Conservation (phyloP, 1,140 invertebrate species). For the Drosophila sp. region DNA sequence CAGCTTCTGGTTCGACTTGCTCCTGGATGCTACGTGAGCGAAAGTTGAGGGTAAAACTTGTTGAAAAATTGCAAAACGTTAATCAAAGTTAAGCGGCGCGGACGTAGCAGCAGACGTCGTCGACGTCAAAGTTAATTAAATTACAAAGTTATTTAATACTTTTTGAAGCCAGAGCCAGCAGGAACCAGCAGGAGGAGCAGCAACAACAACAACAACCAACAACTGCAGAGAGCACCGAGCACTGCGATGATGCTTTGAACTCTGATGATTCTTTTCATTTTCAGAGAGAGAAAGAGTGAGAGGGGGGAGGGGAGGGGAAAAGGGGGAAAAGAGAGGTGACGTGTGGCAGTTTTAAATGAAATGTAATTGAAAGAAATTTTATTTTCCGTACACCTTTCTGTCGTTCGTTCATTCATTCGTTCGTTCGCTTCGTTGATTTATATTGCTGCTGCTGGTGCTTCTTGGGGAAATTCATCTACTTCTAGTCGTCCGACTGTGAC, state of each 20-base stretch:
- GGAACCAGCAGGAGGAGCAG: conserved; percentile 23
- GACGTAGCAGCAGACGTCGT: conserved; percentile 32
- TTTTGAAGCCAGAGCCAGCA: conserved; percentile 45
- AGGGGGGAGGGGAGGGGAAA: background rate
- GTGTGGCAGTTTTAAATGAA: conserved; percentile 74
- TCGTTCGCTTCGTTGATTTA: conserved; percentile 17
- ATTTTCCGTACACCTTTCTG: conserved; percentile 51
- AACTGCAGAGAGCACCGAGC: conserved; percentile 31
- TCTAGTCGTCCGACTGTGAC: background rate
- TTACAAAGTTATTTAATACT: conserved; percentile 82
- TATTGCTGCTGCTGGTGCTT: background rate
- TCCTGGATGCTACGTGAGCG: conserved; percentile 38
- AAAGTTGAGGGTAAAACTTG: conserved; percentile 71
- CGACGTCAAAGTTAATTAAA: conserved; percentile 80
- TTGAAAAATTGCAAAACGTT: conserved; percentile 80
- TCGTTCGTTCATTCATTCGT: conserved; percentile 23
- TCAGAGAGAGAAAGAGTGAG: background rate
- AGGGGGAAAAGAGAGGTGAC: conserved; percentile 25
- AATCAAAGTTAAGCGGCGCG: conserved; percentile 77
- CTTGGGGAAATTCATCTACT: too few relatives aligned
- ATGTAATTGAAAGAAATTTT: conserved; percentile 76
- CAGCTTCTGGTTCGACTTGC: too few relatives aligned
- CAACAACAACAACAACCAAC: conserved; percentile 33
- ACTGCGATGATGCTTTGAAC: conserved; percentile 49
- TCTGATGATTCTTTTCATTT: conserved; percentile 31